These are phyloP conservation scores for Acanthacorydalis orientalis DNA, from an alignment of 2,888 invertebrate genomes.

Conservation along the genomic window DNA sequence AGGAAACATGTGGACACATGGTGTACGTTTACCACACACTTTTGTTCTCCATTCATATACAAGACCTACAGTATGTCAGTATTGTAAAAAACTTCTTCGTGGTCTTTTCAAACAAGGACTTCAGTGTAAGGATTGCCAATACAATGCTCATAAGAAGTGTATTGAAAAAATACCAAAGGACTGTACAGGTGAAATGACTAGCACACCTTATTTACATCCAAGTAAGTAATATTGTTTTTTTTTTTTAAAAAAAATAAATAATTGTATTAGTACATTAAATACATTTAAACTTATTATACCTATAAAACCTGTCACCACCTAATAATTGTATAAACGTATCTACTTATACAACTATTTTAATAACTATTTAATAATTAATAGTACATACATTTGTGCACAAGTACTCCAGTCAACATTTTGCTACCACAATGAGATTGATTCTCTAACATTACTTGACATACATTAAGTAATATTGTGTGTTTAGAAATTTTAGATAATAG, in stretches of 20 bases:
- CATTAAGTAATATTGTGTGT: too few relatives aligned
- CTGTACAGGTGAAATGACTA: conserved; percentile 64
- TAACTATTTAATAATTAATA: too few relatives aligned
- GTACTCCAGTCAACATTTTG: too few relatives aligned
- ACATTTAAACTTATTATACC: too few relatives aligned
- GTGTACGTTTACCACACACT: conserved; percentile 78
- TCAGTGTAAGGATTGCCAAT: conserved; percentile 94
- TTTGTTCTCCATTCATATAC: conserved; percentile 95
- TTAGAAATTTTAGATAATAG: too few relatives aligned
- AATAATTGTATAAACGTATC: too few relatives aligned
- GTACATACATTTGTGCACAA: too few relatives aligned
- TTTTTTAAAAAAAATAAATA: background rate
- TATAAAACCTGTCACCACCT: too few relatives aligned
- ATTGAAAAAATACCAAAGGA: conserved; percentile 78
- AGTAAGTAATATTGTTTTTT: background rate
- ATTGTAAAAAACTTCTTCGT: conserved; percentile 87
- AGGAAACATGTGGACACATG: conserved; percentile 10
- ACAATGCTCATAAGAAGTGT: conserved; percentile 92
- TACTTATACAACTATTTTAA: too few relatives aligned
- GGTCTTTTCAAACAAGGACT: conserved; percentile 93
- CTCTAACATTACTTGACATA: too few relatives aligned
- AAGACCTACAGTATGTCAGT: conserved; percentile 88
- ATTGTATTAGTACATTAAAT: too few relatives aligned
- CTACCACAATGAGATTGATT: too few relatives aligned
- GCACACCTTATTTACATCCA: conserved; percentile 22